phyloP scores from a whole-genome alignment of 2,888 invertebrate genomes.

The Hermaeophaga mercurialis region DNA sequence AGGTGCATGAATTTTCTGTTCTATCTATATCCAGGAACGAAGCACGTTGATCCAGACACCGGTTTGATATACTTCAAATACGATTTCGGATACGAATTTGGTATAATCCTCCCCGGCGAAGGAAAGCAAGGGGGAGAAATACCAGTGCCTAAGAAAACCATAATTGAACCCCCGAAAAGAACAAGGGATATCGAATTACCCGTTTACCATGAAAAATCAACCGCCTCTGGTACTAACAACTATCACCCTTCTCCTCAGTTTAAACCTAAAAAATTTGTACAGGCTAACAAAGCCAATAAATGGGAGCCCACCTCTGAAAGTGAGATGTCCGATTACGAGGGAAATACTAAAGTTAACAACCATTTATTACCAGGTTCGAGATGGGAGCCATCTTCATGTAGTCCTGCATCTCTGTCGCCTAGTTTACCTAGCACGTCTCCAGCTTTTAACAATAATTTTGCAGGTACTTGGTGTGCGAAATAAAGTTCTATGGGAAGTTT shows the following conservation, averaged over 20 bases:
- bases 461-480: slow-evolving; percentile 47
- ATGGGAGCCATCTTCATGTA: slow-evolving; percentile 61
- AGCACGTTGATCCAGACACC: slow-evolving; percentile 76
- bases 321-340: slow-evolving; percentile 66
- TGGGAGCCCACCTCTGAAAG: slow-evolving; percentile 69
- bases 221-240: slow-evolving; percentile 33
- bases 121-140: slow-evolving; percentile 60
- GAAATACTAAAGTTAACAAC: slow-evolving; percentile 56
- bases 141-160: slow-evolving; percentile 56
- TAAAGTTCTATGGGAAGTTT: slow-evolving; percentile 15
- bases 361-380: slow-evolving; percentile 47
- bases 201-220: slow-evolving; percentile 68
- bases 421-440: slow-evolving; percentile 65
- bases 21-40: slow-evolving; percentile 61
- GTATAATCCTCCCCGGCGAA: slow-evolving; percentile 72
- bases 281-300: slow-evolving; percentile 59
- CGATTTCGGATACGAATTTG: slow-evolving; percentile 81
- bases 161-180: slow-evolving; percentile 62
- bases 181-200: slow-evolving; percentile 69
- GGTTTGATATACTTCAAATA: slow-evolving; percentile 82
- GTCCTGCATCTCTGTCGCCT: slow-evolving; percentile 64
- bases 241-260: slow-evolving; percentile 49
- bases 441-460: slow-evolving; percentile 55
- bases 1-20: slow-evolving; percentile 5
- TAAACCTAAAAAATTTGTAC: slow-evolving; percentile 56